Evolutionary conservation across 2,888 invertebrate species (phyloP), one percentile per base, ranked within the genome.

Genomic region (Machimus atricapillus): DNA sequence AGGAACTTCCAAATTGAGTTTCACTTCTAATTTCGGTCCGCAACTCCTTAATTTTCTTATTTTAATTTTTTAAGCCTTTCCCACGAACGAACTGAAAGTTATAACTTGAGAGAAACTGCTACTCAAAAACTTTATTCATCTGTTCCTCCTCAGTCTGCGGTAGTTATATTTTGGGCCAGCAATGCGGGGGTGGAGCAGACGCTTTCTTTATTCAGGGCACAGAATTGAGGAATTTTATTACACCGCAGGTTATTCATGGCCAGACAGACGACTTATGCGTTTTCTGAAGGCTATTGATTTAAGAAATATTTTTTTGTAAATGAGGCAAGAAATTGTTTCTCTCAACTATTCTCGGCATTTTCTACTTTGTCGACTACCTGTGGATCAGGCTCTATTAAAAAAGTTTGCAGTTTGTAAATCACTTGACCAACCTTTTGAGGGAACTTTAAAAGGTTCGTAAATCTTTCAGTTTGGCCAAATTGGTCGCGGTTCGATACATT

Each of bases 1-100:
- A 19, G 23, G 23, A 78, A 78, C n/a, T 78, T 78, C 43, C 16
- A 78, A 78, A 78, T 78, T 78, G 43, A 78, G 78, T 78, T 78
- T 78, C 78, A 78, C 78, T 78, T 43, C 78, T 40, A 23, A 78
- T 78, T 78, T 78, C 40, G 43, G 78, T 19, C 23, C 6, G 78
- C 23, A 78, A 78, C 78, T 43, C 40, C 43, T 76, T 34, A 76
- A 76, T 76, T 76, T 66, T 66, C 66, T 66, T 66, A 66, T 66
- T 66, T 66, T 66, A 66, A 66, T 66, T 66, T 66, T 66, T 66
- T 66, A 66, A 66, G 66, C 66, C 66, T 31, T n/a, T 40, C 5
- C 37, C 37, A 40, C 37, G 77, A 23, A 40, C 37, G 77, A 77
- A 77, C 77, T 77, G n/a, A 1, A 77, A 40, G 77, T 40, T 77